Percentiles rank a stretch among this genome's conserved stretches.
phyloP scores from a whole-genome alignment of 2,113 vertebrate genomes.

The Coptodon bakossiorum region DNA sequence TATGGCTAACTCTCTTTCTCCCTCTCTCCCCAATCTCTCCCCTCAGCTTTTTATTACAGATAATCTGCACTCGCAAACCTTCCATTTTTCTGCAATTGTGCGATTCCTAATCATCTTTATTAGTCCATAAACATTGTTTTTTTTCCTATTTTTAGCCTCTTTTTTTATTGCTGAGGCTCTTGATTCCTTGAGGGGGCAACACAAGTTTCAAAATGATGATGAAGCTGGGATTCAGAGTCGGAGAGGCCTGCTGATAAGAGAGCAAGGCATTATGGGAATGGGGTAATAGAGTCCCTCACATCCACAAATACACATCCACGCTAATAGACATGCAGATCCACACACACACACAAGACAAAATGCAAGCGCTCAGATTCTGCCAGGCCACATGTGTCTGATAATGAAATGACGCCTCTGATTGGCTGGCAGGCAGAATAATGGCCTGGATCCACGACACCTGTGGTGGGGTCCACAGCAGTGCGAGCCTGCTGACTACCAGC shows the following conservation, averaged over 20 bases:
- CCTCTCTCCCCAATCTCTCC: slow-evolving; percentile 29
- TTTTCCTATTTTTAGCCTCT: slow-evolving; percentile 7
- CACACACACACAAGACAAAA: background rate
- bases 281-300: background rate
- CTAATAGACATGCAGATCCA: background rate
- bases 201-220: slow-evolving; percentile 38
- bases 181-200: slow-evolving; percentile 45
- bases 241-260: slow-evolving; percentile 50
- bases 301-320: background rate
- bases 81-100: slow-evolving; percentile 64
- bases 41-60: slow-evolving; percentile 70
- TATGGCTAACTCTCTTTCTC: slow-evolving; percentile 50
- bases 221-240: slow-evolving; percentile 29
- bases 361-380: slow-evolving; percentile 24
- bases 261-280: slow-evolving; percentile 44
- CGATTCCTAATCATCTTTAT: slow-evolving; percentile 70
- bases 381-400: slow-evolving; percentile 43
- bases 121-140: slow-evolving; percentile 61
- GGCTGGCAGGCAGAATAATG: slow-evolving; percentile 28
- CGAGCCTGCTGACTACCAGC: background rate
- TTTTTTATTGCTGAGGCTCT: slow-evolving; percentile 24
- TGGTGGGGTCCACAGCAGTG: slow-evolving; percentile 4
- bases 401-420: slow-evolving; percentile 37
- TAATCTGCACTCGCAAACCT: slow-evolving; percentile 62
- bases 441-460: slow-evolving; percentile 54